These are phyloP conservation scores for Graptemys geographica DNA, from an alignment of 2,797 vertebrate genomes.

Conservation along the genomic window DNA sequence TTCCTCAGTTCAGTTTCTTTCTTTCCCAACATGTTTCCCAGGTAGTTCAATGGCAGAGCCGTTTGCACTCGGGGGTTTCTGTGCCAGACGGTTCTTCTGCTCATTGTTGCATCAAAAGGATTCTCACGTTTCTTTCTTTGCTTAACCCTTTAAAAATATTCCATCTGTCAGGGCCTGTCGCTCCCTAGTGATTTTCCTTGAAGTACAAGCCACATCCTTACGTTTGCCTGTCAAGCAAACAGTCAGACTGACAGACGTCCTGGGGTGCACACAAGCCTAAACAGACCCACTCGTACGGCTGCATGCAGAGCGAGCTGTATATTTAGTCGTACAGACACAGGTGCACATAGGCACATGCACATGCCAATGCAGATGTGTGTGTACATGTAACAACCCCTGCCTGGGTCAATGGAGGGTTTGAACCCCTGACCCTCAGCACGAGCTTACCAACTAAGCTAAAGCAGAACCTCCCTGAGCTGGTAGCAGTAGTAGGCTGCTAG, in stretches of 20 bases:
- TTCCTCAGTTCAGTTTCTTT: not conserved
- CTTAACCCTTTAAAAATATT: constrained; percentile 56
- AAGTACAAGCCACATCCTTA: not conserved
- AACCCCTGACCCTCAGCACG: not conserved
- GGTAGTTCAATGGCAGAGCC: constrained; percentile 51
- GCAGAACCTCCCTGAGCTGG: not conserved
- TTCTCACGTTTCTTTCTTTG: not conserved
- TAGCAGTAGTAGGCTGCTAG: not conserved
- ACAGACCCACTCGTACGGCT: not conserved
- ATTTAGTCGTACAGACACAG: not conserved
- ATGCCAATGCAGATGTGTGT: not conserved
- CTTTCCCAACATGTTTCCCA: constrained; percentile 1
- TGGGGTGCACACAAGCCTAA: not conserved
- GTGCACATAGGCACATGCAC: not conserved
- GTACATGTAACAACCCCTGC: not conserved
- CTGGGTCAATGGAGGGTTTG: not conserved
- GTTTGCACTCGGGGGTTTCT: constrained; percentile 19
- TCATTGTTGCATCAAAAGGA: not conserved
- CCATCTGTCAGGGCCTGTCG: constrained; percentile 13
- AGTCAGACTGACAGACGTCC: not conserved
- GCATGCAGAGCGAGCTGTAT: not conserved
- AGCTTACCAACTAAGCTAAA: not conserved
- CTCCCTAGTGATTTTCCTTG: not conserved
- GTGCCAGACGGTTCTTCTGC: not conserved
- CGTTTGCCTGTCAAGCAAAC: not conserved